A percentile compares a stretch with the other conserved stretches of the same genome.
Evolutionary conservation across 53 echinoderm and acorn worm species (phyloP).

Genomic region (Henricia sp.): DNA sequence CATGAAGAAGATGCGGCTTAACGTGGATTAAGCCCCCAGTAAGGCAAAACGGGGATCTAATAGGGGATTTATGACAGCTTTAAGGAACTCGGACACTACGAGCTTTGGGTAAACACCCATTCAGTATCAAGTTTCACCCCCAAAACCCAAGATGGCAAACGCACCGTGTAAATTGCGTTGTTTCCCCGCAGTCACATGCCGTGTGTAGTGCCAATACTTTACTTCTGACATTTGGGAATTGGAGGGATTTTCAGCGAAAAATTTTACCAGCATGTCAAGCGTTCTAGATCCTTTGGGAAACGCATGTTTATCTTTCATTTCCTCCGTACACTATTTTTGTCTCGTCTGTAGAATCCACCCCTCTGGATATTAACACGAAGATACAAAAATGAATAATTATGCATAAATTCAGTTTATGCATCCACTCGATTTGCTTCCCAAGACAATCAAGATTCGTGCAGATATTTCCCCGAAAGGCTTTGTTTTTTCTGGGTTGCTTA

Average conservation of each 20-base stretch:
- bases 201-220: background rate
- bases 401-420: background rate
- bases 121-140: background rate
- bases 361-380: slow-evolving; percentile 23
- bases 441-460: no score
- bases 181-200: background rate
- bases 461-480: no score
- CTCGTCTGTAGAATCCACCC: background rate
- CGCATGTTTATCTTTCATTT: slow-evolving; percentile 55
- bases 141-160: background rate
- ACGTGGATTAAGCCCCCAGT: background rate
- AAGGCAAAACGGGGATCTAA: background rate
- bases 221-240: background rate
- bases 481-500: no score
- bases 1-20: background rate
- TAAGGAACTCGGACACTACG: slow-evolving; percentile 6
- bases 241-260: background rate
- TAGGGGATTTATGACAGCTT: background rate
- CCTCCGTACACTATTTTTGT: background rate
- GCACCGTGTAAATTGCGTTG: background rate
- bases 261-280: background rate
- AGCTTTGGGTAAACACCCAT: background rate
- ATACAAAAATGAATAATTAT: background rate
- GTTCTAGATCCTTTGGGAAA: background rate
- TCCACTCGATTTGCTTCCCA: background rate